phyloP scores from a whole-genome alignment of 2,797 vertebrate species.

The Acestrorhynchus altus region DNA sequence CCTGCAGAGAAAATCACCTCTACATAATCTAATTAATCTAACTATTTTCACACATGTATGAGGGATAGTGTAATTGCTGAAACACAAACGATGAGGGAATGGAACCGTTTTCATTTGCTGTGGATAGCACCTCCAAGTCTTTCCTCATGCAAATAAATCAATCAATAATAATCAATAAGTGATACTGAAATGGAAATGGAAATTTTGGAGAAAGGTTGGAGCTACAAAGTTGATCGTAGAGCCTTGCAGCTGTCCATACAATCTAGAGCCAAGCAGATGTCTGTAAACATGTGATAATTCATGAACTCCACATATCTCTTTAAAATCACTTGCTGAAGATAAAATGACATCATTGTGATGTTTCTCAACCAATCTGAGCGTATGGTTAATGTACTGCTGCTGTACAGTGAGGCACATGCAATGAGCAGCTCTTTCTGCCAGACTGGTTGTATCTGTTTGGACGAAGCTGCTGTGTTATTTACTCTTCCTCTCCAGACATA shows the following conservation, averaged over 20 bases:
- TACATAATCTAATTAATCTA: conserved; percentile 37
- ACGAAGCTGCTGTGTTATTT: conserved; percentile 52
- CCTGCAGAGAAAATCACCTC: conserved; percentile 24
- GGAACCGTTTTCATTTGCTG: background rate
- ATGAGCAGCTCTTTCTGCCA: conserved; percentile 26
- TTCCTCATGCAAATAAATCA: background rate
- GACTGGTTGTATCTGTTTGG: conserved; percentile 45
- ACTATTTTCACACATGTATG: conserved; percentile 10
- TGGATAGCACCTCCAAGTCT: background rate
- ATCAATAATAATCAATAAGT: background rate
- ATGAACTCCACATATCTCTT: background rate
- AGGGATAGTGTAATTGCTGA: background rate
- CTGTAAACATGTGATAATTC: background rate
- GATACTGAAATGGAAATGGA: background rate
- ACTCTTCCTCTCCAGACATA: conserved; percentile 29
- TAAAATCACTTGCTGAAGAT: background rate
- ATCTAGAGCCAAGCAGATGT: no score
- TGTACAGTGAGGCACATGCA: background rate
- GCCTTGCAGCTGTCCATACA: no score
- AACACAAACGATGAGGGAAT: background rate
- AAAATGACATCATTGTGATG: background rate
- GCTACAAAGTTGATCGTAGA: background rate
- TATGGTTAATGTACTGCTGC: conserved; percentile 3
- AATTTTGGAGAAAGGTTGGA: background rate
- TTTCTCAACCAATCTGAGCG: conserved; percentile 7